Evolutionary conservation across 2,888 invertebrate species (phyloP).

Genomic region (Esperia sulphurella): DNA sequence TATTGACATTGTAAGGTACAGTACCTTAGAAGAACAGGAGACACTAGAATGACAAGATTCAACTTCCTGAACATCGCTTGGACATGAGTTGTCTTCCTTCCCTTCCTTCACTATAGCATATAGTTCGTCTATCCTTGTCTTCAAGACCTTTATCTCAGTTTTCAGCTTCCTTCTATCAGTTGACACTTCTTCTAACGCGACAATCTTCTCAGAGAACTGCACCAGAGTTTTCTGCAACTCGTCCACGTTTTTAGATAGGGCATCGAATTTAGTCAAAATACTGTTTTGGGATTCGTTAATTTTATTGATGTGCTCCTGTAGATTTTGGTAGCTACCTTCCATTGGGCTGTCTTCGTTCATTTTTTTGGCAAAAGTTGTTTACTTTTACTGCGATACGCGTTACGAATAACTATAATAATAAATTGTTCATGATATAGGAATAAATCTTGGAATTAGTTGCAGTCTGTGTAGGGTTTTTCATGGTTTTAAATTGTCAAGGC

Average conservation of each 20-base stretch:
- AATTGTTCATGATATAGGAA: constrained; percentile 2
- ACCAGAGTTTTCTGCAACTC: constrained; percentile 39
- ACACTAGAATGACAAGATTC: constrained; percentile 65
- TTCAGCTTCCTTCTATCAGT: constrained; percentile 43
- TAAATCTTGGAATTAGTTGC: constrained; percentile 2
- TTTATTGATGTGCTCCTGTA: constrained; percentile 50
- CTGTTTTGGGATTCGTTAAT: constrained; percentile 41
- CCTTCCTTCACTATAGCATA: constrained; percentile 59
- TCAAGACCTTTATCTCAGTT: constrained; percentile 45
- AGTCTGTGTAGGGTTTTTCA: constrained; percentile 1
- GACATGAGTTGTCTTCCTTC: constrained; percentile 49
- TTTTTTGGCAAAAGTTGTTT: constrained; percentile 5
- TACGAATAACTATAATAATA: neutral
- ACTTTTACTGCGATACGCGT: neutral
- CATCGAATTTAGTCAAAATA: constrained; percentile 50
- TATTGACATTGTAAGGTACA: neutral
- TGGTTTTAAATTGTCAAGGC: neutral
- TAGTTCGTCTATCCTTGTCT: constrained; percentile 55
- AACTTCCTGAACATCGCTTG: constrained; percentile 44
- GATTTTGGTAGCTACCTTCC: constrained; percentile 28
- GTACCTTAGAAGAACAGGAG: constrained; percentile 67
- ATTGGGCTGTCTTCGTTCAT: constrained; percentile 34
- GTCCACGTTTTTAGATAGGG: constrained; percentile 46
- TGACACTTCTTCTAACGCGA: constrained; percentile 40
- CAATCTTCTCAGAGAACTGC: constrained; percentile 47